These are phyloP conservation scores for Gavia stellata DNA, from an alignment of 2,113 vertebrate genomes.

Conservation along the genomic window DNA sequence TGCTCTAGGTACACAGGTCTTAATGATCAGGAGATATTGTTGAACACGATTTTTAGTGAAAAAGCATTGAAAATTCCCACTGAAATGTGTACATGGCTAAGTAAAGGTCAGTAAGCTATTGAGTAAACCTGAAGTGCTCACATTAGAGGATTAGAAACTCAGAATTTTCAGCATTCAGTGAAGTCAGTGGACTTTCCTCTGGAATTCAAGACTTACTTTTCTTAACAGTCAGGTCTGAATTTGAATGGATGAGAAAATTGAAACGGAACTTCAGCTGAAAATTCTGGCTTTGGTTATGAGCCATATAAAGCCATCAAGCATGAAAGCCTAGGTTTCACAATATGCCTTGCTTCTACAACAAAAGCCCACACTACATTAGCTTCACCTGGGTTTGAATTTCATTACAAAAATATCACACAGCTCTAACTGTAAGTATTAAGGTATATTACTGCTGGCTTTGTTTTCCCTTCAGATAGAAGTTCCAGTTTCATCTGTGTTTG, in stretches of 20 bases:
- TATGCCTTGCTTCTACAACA: not conserved
- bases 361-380: not conserved
- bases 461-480: conserved; percentile 13
- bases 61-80: conserved; percentile 54
- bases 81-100: conserved; percentile 57
- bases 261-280: not conserved
- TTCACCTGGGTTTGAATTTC: not conserved
- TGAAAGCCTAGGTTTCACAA: not conserved
- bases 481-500: conserved; percentile 49
- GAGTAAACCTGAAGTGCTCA: conserved; percentile 50
- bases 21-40: conserved; percentile 64
- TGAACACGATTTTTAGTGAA: conserved; percentile 60
- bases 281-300: not conserved
- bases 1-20: conserved; percentile 45
- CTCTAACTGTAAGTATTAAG: not conserved
- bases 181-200: not conserved
- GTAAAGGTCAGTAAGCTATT: conserved; percentile 59
- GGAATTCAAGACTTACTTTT: not conserved
- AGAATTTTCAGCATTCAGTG: conserved; percentile 24
- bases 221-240: not conserved
- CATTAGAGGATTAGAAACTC: conserved; percentile 40
- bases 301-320: not conserved
- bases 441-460: not conserved
- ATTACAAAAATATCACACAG: not conserved
- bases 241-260: not conserved